Evolutionary conservation across 2,888 invertebrate species (phyloP), one percentile per base, ranked within the genome.

Genomic region (Catocala nupta): DNA sequence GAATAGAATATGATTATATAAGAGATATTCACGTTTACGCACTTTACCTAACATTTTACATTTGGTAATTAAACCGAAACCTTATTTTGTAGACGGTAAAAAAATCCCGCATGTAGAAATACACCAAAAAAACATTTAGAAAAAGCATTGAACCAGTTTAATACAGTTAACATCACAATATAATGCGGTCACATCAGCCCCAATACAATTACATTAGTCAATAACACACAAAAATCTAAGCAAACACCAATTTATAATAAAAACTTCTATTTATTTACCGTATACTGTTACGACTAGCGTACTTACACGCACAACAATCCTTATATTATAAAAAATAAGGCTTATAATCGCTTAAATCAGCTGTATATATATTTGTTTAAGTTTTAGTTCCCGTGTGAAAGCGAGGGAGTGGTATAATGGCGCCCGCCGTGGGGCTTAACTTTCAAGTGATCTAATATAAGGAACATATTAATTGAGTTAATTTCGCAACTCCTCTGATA

Each of bases 341-440:
- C 68, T 36, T 10, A 76, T 34, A 73, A 70, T 82, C 3, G 53
- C 12, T 43, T 68, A 62, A 25, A 44, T 48, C 1, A 11, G 36
- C 36, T 25, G 43, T 63, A 51, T 47, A 34, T 58, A 49, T 33
- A 48, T 70, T 71, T 52, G 70, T 58, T 12, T 50, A 48, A 50
- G 50, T 50, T 48, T 57, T 49, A 47, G 85, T 91, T 90, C 90
- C 90, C 90, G 88, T 90, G 90, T 90, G 90, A 91, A 84, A 81
- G 76, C 59, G 70, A 65, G 77, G 77, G 81, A 63, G 65, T 53
- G 66, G 48, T 47, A 65, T 71, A 81, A 64, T 68, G 78, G 70
- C 64, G 43, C 58, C 65, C 64, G 52, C 51, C 48, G 58, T 68
- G 77, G 47, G 47, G 25, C 8, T 47, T 16, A 47, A 47, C 47